Conservation (phyloP, 2,113 vertebrate genomes). For the Mustelus asterias region DNA sequence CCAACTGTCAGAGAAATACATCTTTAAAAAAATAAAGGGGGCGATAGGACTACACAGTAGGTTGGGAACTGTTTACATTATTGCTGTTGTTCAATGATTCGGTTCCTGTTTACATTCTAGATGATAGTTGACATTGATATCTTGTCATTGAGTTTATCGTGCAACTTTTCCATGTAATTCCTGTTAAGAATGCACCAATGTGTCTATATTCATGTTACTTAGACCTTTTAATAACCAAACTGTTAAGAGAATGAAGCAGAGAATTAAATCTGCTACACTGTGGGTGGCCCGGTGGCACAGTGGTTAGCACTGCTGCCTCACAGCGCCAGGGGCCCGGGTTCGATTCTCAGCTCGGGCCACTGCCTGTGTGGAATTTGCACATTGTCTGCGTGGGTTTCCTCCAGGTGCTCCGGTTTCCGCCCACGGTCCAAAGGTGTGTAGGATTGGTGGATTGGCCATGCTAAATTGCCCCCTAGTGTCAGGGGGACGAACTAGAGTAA, state of each 20-base stretch:
- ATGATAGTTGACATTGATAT: not conserved
- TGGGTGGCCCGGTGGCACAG: too few relatives aligned
- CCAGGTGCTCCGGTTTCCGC: too few relatives aligned
- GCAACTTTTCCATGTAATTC: not conserved
- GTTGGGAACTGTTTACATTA: not conserved
- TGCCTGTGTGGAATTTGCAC: too few relatives aligned
- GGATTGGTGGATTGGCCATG: too few relatives aligned
- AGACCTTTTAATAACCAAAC: not conserved
- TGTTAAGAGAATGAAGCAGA: not conserved
- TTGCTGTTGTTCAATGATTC: not conserved
- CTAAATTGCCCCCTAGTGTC: too few relatives aligned
- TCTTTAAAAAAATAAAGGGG: conserved; percentile 8
- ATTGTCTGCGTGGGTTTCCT: too few relatives aligned
- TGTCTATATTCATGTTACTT: not conserved
- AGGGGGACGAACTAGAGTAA: too few relatives aligned
- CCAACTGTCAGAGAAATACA: conserved; percentile 1
- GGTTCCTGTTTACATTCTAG: not conserved
- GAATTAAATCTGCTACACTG: not conserved
- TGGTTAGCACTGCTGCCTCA: too few relatives aligned
- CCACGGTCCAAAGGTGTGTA: too few relatives aligned
- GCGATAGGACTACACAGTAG: not conserved
- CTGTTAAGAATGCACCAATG: not conserved
- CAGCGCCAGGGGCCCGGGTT: too few relatives aligned
- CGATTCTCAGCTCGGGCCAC: too few relatives aligned
- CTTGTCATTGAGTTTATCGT: not conserved